These are phyloP conservation scores for Gopherus flavomarginatus DNA, from an alignment of 2,113 vertebrate species.

Conservation along the genomic window DNA sequence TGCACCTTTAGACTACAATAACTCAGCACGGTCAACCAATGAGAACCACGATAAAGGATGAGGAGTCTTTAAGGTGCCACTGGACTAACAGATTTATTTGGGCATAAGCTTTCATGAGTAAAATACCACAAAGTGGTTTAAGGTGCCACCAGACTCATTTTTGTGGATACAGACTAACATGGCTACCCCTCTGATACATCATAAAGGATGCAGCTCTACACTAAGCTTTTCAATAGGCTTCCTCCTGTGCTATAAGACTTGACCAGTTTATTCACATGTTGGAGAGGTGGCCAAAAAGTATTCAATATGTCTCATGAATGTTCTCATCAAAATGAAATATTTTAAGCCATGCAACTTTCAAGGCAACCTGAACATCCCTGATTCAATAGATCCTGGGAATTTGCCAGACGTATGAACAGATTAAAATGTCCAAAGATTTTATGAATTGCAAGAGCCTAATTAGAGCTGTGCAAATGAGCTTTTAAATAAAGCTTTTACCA, in stretches of 20 bases:
- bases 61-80: background rate
- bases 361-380: too few species aligned
- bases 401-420: too few species aligned
- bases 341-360: background rate
- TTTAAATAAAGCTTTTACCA: background rate
- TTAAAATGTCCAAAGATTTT: too few species aligned
- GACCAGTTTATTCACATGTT: background rate
- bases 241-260: background rate
- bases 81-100: too few species aligned
- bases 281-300: background rate
- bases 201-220: background rate
- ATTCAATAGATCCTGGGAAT: too few species aligned
- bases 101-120: too few species aligned
- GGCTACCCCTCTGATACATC: background rate
- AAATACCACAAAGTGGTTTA: too few species aligned
- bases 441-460: too few species aligned
- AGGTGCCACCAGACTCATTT: too few species aligned
- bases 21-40: background rate
- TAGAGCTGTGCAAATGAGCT: too few species aligned
- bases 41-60: background rate
- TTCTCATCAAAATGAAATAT: background rate
- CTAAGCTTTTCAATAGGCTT: background rate
- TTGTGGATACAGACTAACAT: too few species aligned
- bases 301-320: background rate
- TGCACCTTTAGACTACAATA: background rate